Conservation (phyloP, 2,888 invertebrate genomes). For the Tipula confusa region DNA sequence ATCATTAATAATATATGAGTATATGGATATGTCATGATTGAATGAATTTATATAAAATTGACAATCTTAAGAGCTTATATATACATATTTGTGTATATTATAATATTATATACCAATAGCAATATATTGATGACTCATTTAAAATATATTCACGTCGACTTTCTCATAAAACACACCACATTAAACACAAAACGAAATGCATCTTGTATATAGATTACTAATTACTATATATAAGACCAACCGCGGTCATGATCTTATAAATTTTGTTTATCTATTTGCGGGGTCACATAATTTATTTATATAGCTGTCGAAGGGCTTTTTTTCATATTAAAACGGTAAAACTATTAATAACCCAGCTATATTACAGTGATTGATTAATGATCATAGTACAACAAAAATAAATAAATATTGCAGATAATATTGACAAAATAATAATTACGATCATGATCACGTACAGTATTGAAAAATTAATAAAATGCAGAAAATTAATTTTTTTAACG, state of each 20-base stretch:
- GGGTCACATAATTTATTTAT: neutral
- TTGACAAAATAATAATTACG: conserved; percentile 15
- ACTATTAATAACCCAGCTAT: neutral
- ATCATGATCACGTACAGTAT: neutral
- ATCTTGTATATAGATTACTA: neutral
- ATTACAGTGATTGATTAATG: conserved; percentile 25
- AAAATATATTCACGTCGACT: neutral
- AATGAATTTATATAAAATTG: conserved; percentile 9
- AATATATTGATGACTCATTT: neutral
- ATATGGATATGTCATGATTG: neutral
- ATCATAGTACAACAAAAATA: neutral
- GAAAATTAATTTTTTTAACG: neutral
- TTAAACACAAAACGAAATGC: neutral
- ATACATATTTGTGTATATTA: too few relatives aligned
- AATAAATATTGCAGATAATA: neutral
- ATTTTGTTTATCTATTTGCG: neutral
- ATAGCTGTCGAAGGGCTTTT: neutral
- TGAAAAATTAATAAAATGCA: neutral
- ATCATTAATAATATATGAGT: conserved; percentile 13
- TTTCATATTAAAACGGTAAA: neutral
- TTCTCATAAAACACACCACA: neutral
- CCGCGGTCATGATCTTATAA: neutral
- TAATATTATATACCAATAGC: too few relatives aligned
- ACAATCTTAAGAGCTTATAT: neutral
- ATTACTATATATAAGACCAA: neutral